phyloP scores from a whole-genome alignment of 2,113 vertebrate genomes.

The Alectura lathami region DNA sequence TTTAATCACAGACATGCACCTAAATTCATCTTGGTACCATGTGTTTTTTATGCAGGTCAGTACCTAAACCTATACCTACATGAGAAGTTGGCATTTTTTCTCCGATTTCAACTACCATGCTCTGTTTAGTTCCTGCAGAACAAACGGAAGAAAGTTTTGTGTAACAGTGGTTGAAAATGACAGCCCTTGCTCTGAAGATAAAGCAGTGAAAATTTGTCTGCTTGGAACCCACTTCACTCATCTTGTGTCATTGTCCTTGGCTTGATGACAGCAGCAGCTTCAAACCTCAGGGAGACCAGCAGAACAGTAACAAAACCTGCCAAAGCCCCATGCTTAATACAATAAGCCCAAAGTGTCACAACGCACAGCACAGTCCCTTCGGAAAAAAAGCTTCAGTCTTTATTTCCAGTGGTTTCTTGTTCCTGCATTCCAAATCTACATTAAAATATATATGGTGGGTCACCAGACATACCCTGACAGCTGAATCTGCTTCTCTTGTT shows the following conservation, averaged over 20 bases:
- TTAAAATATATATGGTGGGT: not conserved
- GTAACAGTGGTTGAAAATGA: not conserved
- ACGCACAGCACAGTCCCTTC: not conserved
- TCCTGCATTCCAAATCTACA: not conserved
- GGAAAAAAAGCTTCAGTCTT: not conserved
- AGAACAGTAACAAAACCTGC: not conserved
- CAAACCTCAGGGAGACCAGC: not conserved
- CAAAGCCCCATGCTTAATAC: not conserved
- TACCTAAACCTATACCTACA: not conserved
- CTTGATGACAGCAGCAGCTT: not conserved
- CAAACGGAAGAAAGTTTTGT: not conserved
- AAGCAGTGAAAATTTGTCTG: not conserved
- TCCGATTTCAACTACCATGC: not conserved
- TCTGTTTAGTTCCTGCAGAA: not conserved
- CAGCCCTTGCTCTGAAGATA: not conserved
- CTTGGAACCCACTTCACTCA: not conserved
- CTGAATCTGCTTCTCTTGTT: not conserved
- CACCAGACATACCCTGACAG: not conserved
- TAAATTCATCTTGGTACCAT: not conserved
- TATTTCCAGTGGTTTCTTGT: not conserved
- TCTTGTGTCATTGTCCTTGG: not conserved
- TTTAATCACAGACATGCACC: not conserved
- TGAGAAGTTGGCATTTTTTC: not conserved
- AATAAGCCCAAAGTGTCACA: not conserved
- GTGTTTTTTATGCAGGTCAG: not conserved